A percentile compares a stretch with the other conserved stretches of the same genome.
Conservation (phyloP, 2,888 invertebrate genomes). For the Agonum fuliginosum region DNA sequence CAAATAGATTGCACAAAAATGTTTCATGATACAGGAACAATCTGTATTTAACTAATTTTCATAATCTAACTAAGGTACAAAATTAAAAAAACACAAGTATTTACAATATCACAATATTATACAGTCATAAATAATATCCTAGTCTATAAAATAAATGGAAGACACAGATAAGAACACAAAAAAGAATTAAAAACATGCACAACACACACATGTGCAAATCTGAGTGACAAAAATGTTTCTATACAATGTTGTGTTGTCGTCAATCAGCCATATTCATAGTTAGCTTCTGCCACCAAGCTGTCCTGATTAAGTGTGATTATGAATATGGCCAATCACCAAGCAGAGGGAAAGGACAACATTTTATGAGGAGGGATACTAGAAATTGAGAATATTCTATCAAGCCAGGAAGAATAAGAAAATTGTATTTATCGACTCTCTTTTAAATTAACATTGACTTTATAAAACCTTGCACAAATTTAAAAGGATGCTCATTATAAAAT, state of each 20-base stretch:
- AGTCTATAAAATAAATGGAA: conserved; percentile 47
- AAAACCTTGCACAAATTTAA: too few relatives aligned
- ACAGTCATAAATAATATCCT: conserved; percentile 41
- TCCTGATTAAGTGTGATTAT: conserved; percentile 61
- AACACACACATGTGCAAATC: conserved; percentile 50
- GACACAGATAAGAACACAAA: conserved; percentile 54
- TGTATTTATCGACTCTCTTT: too few relatives aligned
- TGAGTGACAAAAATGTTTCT: conserved; percentile 53
- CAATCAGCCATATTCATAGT: conserved; percentile 68
- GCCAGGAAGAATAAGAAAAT: too few relatives aligned
- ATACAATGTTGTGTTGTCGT: conserved; percentile 57
- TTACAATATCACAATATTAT: conserved; percentile 55
- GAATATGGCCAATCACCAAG: conserved; percentile 70
- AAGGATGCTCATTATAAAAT: too few relatives aligned
- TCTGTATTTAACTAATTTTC: conserved; percentile 27
- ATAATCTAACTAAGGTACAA: conserved; percentile 38
- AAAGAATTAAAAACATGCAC: conserved; percentile 50
- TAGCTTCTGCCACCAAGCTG: conserved; percentile 67
- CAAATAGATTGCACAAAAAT: conserved; percentile 36
- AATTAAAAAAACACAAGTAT: conserved; percentile 45
- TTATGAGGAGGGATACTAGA: conserved; percentile 63
- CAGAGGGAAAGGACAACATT: conserved; percentile 1
- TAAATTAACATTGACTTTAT: too few relatives aligned
- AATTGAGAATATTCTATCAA: neutral
- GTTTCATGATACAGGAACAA: conserved; percentile 11